Conservation (phyloP, 2,113 vertebrate species). For the Zapornia atra region DNA sequence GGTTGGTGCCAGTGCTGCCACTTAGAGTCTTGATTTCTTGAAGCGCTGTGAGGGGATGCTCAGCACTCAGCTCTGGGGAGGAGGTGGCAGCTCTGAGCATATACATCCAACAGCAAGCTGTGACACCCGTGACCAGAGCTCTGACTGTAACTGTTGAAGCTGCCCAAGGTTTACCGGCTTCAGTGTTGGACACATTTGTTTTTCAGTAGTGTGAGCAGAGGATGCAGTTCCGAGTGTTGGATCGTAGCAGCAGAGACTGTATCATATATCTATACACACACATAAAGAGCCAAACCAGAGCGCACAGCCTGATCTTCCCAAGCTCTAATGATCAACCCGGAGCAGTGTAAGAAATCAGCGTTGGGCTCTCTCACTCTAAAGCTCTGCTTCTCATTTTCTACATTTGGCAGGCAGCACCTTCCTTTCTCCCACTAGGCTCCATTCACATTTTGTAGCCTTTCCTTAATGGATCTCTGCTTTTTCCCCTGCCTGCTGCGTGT, state of each 20-base stretch:
- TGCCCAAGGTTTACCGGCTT: background rate
- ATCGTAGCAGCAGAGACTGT: background rate
- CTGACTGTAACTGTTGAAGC: background rate
- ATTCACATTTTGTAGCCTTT: background rate
- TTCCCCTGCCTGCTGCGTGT: background rate
- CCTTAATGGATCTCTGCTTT: background rate
- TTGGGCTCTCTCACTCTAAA: background rate
- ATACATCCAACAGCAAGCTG: background rate
- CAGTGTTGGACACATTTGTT: background rate
- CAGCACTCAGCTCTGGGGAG: background rate
- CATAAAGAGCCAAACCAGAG: background rate
- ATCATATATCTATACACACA: rapidly evolving
- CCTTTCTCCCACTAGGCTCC: background rate
- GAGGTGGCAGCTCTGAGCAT: background rate
- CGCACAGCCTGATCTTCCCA: background rate
- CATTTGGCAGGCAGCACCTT: background rate
- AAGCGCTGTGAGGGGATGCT: background rate
- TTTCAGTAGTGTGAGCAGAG: background rate
- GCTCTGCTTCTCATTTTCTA: background rate
- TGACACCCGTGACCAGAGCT: background rate
- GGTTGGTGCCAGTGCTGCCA: background rate
- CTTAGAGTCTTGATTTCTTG: background rate
- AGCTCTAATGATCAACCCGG: background rate
- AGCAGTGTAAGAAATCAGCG: background rate
- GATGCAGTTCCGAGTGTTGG: background rate